phyloP scores from a whole-genome alignment of 2,113 vertebrate species.

The Nestor notabilis region DNA sequence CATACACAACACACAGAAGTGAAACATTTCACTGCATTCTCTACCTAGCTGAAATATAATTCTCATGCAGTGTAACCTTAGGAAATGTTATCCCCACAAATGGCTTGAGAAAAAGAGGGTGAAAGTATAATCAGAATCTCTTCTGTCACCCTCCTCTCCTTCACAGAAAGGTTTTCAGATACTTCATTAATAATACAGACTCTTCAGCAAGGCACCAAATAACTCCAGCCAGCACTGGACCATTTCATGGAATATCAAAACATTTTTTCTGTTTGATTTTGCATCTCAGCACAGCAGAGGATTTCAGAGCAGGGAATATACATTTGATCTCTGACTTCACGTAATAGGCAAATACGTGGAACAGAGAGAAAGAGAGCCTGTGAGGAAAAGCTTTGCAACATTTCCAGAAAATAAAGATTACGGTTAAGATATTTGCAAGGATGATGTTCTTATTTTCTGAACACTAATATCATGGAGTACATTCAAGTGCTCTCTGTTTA shows the following conservation, averaged over 20 bases:
- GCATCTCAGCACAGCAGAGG: not conserved
- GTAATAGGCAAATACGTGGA: not conserved
- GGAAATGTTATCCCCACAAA: not conserved
- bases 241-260: not conserved
- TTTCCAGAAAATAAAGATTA: not conserved
- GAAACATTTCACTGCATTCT: not conserved
- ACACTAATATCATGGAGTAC: not conserved
- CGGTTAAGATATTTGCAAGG: not conserved
- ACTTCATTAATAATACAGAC: not conserved
- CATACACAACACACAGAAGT: accelerated
- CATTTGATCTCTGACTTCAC: not conserved
- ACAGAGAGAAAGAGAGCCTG: not conserved
- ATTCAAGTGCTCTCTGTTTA: not conserved
- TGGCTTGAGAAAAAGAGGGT: not conserved
- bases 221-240: not conserved
- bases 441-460: not conserved
- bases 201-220: not conserved
- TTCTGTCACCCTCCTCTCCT: not conserved
- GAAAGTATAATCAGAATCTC: not conserved
- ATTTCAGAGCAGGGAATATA: not conserved
- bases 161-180: not conserved
- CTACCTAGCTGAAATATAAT: not conserved
- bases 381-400: not conserved
- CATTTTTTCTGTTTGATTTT: not conserved
- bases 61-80: not conserved